Base-by-base conservation (phyloP, 1,140 invertebrate species). In the Magallana ariakensis region DNA sequence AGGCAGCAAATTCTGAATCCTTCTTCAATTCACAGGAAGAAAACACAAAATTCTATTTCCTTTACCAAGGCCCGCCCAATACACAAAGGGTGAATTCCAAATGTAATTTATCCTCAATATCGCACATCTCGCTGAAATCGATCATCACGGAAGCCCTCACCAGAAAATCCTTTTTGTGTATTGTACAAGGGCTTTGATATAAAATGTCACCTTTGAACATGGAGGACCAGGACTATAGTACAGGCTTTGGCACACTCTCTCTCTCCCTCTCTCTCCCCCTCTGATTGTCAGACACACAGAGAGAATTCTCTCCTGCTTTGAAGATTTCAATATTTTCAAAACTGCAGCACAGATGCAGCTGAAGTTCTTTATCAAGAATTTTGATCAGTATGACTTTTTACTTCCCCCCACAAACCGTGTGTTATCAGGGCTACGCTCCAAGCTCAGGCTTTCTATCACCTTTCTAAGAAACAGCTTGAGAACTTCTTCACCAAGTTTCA, bases 51-150 rank as follows among this genome's bases (percentile, higher is more conserved):
- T 75, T 75, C 8, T 26, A 26, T 75, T 75, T 75, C 33, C 22
- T 75, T 75, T 10, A 11, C 66, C 26, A 62, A 62, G 13, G 33
- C 11, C 2, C 22, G 33, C 66, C 22, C 66, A 75, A 75, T 75
- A 75, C 22, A 75, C 66, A 75, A 33, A 26, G 66, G 22, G 15
- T 75, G 22, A 75, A 75, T 75, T 75, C 66, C 66, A 75, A 75
- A 75, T 75, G 66, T 75, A 75, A 75, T 75, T 75, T 26, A 75
- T 19, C 22, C 66, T 26, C 19, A 33, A 26, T 26, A 22, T 75
- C 66, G 15, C 66, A 75, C 66, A 33, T 75, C 22, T 75, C 22
- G 9, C 33, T 22, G 66, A 75, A 75, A 75, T 75, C 66, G 66
- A 75, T 75, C 66, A 11, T 26, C 66, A 75, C 13, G n/a, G 33